Percentiles rank a stretch among this genome's conserved stretches.
These are phyloP conservation scores for Cisticola juncidis DNA, from an alignment of 2,113 vertebrate genomes.

Conservation along the genomic window DNA sequence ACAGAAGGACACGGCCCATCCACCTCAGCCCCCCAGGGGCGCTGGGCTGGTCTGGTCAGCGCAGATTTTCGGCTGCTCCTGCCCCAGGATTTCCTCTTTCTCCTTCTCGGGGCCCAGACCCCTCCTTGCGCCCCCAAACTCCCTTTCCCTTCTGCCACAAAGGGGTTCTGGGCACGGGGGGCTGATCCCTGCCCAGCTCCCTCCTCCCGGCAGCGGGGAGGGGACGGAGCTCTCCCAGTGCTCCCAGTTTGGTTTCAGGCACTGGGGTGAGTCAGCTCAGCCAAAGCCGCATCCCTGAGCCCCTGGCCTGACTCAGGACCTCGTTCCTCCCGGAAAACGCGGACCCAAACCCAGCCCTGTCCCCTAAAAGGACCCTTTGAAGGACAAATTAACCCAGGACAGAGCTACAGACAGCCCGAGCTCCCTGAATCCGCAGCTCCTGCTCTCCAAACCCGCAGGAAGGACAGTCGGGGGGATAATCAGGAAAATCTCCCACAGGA, in stretches of 20 bases:
- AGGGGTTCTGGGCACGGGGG: accelerated
- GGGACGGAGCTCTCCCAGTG: background rate
- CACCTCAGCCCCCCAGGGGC: accelerated
- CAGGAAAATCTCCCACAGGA: background rate
- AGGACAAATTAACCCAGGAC: background rate
- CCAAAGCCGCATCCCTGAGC: accelerated
- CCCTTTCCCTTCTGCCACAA: accelerated
- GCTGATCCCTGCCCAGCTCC: background rate
- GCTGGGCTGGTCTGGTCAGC: background rate
- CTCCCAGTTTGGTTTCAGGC: background rate
- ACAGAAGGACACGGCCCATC: accelerated
- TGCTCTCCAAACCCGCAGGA: background rate
- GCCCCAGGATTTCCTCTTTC: background rate
- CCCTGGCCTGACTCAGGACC: background rate
- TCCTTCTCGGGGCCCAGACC: background rate
- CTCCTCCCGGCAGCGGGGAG: background rate
- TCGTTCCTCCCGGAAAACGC: background rate
- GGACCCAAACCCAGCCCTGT: accelerated
- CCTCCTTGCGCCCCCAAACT: background rate
- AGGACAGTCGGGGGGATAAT: no score
- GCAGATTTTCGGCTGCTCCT: background rate
- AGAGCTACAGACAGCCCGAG: accelerated
- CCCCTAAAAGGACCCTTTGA: accelerated
- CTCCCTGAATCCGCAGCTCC: background rate
- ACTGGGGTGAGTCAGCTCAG: background rate